phyloP scores from a whole-genome alignment of 2,888 invertebrate species.

The Abrostola triplasia region DNA sequence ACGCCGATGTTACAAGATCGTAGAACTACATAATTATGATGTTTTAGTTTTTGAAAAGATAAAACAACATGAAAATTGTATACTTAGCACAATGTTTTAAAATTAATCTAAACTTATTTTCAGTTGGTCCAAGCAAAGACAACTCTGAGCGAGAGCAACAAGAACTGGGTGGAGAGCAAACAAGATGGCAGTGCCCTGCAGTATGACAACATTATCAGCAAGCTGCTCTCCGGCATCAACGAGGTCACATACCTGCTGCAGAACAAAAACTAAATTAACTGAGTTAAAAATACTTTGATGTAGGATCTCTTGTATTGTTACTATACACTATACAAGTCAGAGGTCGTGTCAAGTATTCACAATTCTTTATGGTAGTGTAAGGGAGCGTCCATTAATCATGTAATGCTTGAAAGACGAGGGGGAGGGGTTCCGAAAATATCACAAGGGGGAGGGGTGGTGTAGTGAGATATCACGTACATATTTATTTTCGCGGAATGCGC shows the following conservation, averaged over 20 bases:
- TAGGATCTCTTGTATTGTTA: slow-evolving; percentile 3
- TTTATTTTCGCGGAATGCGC: too few species aligned
- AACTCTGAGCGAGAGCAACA: slow-evolving; percentile 68
- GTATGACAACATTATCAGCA: slow-evolving; percentile 75
- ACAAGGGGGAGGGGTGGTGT: too few species aligned
- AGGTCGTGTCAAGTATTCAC: not conserved
- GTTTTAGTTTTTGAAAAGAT: too few species aligned
- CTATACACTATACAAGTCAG: not conserved
- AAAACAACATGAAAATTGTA: too few species aligned
- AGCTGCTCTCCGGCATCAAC: slow-evolving; percentile 76
- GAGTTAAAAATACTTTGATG: slow-evolving; percentile 11
- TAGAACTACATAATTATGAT: too few species aligned
- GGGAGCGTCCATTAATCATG: too few species aligned
- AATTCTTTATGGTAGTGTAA: not conserved
- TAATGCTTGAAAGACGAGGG: too few species aligned
- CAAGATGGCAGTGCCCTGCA: slow-evolving; percentile 61
- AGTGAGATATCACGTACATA: too few species aligned
- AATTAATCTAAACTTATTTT: slow-evolving; percentile 28
- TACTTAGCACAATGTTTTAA: too few species aligned
- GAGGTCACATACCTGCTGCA: slow-evolving; percentile 78
- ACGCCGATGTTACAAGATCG: too few species aligned
- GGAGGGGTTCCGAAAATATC: too few species aligned
- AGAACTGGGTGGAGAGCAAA: slow-evolving; percentile 62
- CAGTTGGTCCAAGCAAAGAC: slow-evolving; percentile 80
- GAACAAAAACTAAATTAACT: slow-evolving; percentile 67